These are phyloP conservation scores for Bombus terrestris DNA, from an alignment of 1,140 invertebrate genomes.

Conservation along the genomic window DNA sequence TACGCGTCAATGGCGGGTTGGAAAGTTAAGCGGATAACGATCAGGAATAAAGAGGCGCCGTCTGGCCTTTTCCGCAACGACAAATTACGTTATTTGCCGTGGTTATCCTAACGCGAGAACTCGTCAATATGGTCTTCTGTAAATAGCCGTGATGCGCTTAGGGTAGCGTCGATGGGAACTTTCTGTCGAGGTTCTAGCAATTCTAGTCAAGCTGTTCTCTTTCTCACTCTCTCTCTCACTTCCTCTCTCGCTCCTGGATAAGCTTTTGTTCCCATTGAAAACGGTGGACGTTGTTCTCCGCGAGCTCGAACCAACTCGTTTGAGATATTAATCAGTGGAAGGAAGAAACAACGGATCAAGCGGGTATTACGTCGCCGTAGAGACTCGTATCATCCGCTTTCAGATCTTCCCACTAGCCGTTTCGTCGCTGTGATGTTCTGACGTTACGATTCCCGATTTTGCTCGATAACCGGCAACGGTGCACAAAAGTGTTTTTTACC, in stretches of 20 bases:
- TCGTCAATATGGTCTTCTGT: background rate
- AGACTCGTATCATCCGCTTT: slow-evolving; percentile 13
- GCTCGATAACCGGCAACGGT: background rate
- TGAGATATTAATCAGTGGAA: slow-evolving; percentile 61
- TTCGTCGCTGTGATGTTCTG: background rate
- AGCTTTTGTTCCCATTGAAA: slow-evolving; percentile 66
- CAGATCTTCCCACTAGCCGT: background rate
- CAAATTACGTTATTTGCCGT: background rate
- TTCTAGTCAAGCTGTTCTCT: background rate
- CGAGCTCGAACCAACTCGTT: slow-evolving; percentile 33
- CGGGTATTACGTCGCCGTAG: slow-evolving; percentile 28
- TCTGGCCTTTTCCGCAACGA: background rate
- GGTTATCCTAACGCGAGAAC: background rate
- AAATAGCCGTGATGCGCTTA: background rate
- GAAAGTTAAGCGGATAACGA: background rate
- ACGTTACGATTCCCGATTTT: background rate
- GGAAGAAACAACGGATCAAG: slow-evolving; percentile 50
- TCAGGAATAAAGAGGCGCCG: background rate
- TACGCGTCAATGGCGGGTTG: background rate
- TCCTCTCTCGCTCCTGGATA: slow-evolving; percentile 26
- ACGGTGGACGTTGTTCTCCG: slow-evolving; percentile 41
- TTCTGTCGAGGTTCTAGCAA: slow-evolving; percentile 43
- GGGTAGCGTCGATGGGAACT: slow-evolving; percentile 3
- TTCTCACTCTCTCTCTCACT: background rate
- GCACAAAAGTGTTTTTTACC: background rate